Conservation (phyloP, 2,113 vertebrate species). For the Hymenochirus boettgeri region DNA sequence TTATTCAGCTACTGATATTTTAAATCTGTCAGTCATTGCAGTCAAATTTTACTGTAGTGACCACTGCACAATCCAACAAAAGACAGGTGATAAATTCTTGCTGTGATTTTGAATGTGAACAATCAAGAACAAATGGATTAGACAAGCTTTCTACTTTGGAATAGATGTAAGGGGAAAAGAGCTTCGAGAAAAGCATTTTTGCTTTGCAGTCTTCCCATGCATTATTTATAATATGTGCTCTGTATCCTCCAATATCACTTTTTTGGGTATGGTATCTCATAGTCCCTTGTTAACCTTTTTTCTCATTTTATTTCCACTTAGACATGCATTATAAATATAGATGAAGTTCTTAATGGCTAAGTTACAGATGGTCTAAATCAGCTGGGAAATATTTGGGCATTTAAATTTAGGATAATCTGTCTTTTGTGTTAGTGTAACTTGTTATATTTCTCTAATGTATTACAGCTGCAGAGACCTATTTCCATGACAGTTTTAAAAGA, state of each 20-base stretch:
- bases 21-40: too few species aligned
- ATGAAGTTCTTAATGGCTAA: conserved; percentile 4
- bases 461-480: background rate
- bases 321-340: conserved; percentile 33
- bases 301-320: conserved; percentile 13
- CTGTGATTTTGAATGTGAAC: conserved; percentile 3
- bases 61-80: too few species aligned
- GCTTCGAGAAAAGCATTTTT: conserved; percentile 6
- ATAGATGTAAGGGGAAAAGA: background rate
- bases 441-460: background rate
- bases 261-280: background rate
- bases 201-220: background rate
- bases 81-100: background rate
- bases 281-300: conserved; percentile 8
- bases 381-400: conserved; percentile 18
- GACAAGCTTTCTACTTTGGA: background rate
- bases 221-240: conserved; percentile 19
- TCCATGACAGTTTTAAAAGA: too few species aligned
- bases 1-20: too few species aligned
- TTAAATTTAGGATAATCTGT: background rate
- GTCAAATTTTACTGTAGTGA: too few species aligned
- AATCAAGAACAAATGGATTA: conserved; percentile 5
- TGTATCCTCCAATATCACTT: conserved; percentile 9
- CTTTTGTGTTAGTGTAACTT: conserved; percentile 7
- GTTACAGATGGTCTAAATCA: conserved; percentile 6